These are phyloP conservation scores for Gerris buenoi DNA, from an alignment of 1,140 invertebrate species.

Conservation along the genomic window DNA sequence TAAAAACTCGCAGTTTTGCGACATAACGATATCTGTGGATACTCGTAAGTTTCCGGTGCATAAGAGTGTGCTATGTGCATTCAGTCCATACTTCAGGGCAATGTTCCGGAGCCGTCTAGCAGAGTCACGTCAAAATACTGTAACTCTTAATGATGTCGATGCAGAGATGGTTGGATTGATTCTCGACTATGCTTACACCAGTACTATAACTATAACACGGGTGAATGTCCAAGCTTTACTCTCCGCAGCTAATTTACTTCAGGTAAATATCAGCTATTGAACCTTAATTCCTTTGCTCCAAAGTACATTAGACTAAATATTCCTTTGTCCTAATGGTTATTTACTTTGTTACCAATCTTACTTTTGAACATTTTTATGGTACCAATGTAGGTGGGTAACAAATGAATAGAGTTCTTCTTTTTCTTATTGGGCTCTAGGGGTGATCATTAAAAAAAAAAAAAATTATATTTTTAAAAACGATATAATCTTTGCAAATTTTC, in stretches of 20 bases:
- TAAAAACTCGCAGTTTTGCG: conserved; percentile 41
- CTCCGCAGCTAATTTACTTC: conserved; percentile 41
- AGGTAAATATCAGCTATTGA: conserved; percentile 23
- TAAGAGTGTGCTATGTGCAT: conserved; percentile 78
- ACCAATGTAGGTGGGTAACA: no score
- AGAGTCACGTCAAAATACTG: conserved; percentile 25
- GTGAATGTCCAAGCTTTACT: conserved; percentile 38
- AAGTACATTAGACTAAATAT: no score
- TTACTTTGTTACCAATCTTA: no score
- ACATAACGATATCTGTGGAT: conserved; percentile 73
- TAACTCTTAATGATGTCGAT: conserved; percentile 38
- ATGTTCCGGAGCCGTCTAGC: conserved; percentile 40
- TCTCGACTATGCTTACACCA: conserved; percentile 41
- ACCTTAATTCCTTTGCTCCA: no score
- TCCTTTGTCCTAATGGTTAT: no score
- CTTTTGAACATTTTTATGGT: no score
- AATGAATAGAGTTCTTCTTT: no score
- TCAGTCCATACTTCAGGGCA: conserved; percentile 88
- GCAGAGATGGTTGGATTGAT: conserved; percentile 33
- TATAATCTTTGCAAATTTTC: no score
- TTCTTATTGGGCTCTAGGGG: no score
- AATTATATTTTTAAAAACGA: no score
- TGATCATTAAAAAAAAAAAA: no score
- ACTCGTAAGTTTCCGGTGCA: conserved; percentile 75
- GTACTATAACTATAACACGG: conserved; percentile 35